Conservation (phyloP, 1,140 invertebrate genomes). For the Lepidotrigona ventralis region DNA sequence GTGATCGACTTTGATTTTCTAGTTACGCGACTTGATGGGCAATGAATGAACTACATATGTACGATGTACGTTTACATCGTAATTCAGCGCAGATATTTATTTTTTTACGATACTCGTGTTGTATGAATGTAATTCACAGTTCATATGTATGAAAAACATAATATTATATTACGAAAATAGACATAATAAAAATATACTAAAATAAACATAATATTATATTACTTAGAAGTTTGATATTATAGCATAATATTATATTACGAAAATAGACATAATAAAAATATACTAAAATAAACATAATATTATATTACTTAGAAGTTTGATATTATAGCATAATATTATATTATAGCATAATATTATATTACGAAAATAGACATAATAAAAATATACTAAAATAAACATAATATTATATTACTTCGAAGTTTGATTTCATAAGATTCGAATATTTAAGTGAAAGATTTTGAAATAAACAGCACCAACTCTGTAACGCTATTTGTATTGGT, state of each 20-base stretch:
- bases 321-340: neutral
- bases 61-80: no score
- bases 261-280: no score
- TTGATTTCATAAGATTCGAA: neutral
- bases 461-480: neutral
- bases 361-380: neutral
- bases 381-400: no score
- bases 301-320: neutral
- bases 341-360: neutral
- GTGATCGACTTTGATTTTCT: neutral
- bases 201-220: no score
- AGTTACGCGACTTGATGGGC: neutral
- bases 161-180: neutral
- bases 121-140: no score
- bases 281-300: no score
- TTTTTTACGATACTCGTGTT: neutral
- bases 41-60: neutral
- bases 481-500: neutral
- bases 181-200: no score
- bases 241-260: neutral
- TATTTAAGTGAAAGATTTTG: neutral
- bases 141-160: no score
- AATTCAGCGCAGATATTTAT: neutral
- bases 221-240: neutral
- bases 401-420: neutral